Evolutionary conservation across 2,113 vertebrate species (phyloP).

Genomic region (Sminthopsis crassicaudata): DNA sequence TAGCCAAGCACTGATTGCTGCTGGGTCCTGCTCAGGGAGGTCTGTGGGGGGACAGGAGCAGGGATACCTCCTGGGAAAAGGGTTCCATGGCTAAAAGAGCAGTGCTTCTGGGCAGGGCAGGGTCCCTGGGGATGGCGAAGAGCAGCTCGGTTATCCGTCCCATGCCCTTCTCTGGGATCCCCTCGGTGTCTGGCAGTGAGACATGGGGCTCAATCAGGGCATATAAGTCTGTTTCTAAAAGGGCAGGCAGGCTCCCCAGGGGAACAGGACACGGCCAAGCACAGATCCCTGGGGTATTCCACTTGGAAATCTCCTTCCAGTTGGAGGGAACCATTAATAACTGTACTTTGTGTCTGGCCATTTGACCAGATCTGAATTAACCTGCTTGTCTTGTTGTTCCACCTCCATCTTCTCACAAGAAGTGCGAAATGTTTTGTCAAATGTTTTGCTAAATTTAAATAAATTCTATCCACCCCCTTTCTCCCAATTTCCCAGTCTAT

Average conservation of each 20-base stretch:
- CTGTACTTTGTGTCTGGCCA: not conserved
- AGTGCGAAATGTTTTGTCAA: not conserved
- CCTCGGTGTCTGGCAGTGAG: not conserved
- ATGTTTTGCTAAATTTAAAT: not conserved
- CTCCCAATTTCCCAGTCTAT: not conserved
- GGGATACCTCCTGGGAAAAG: not conserved
- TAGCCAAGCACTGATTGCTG: not conserved
- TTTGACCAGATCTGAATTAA: not conserved
- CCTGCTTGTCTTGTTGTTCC: not conserved
- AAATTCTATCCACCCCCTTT: not conserved
- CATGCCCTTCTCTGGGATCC: not conserved
- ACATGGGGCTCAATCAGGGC: not conserved
- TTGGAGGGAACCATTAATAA: not conserved
- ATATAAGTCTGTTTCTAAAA: not conserved
- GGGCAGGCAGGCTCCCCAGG: not conserved
- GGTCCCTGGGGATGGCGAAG: not conserved
- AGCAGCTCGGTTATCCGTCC: rapidly evolving
- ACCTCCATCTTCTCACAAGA: not conserved
- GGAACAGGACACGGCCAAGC: not conserved
- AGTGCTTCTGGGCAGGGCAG: too few species aligned
- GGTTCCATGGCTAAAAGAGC: too few species aligned
- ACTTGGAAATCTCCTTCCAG: not conserved
- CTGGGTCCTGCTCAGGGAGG: not conserved
- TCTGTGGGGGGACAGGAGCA: not conserved
- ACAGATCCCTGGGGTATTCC: not conserved